phyloP scores from a whole-genome alignment of 2,797 vertebrate species.

The Xenopus petersii region DNA sequence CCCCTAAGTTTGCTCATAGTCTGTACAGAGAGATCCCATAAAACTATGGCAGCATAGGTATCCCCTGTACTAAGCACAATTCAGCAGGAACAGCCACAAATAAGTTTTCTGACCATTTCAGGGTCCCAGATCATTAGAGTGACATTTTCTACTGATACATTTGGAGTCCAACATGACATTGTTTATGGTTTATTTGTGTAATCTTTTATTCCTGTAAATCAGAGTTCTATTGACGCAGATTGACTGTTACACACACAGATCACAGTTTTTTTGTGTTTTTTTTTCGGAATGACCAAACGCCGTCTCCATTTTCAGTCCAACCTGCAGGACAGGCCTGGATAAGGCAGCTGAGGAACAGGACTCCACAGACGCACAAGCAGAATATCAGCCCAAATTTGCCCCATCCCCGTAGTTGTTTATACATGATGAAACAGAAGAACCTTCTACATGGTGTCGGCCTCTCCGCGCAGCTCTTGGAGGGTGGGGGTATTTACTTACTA shows the following conservation, averaged over 20 bases:
- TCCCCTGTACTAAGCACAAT: too few relatives aligned
- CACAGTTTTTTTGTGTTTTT: conserved; percentile 24
- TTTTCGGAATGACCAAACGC: not conserved
- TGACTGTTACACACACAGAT: conserved; percentile 36
- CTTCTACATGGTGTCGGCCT: not conserved
- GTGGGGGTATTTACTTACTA: not conserved
- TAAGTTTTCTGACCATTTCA: too few relatives aligned
- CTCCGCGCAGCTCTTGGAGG: too few relatives aligned
- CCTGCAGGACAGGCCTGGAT: conserved; percentile 12
- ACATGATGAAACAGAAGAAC: not conserved
- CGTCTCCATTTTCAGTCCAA: conserved; percentile 18
- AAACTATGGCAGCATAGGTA: too few relatives aligned
- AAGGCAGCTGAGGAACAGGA: conserved; percentile 25
- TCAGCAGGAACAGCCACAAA: too few relatives aligned
- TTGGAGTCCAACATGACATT: conserved; percentile 15
- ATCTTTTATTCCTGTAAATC: conserved; percentile 25
- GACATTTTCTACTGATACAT: conserved; percentile 16
- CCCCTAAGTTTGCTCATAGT: too few relatives aligned
- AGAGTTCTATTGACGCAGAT: conserved; percentile 31
- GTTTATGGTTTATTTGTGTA: conserved; percentile 6
- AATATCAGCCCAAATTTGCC: not conserved
- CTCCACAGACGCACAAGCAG: conserved; percentile 1
- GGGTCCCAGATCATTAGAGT: not conserved
- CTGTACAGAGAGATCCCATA: too few relatives aligned
- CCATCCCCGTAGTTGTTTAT: not conserved